Base-by-base conservation (phyloP, 2,888 invertebrate species). In the Artemia sinica region DNA sequence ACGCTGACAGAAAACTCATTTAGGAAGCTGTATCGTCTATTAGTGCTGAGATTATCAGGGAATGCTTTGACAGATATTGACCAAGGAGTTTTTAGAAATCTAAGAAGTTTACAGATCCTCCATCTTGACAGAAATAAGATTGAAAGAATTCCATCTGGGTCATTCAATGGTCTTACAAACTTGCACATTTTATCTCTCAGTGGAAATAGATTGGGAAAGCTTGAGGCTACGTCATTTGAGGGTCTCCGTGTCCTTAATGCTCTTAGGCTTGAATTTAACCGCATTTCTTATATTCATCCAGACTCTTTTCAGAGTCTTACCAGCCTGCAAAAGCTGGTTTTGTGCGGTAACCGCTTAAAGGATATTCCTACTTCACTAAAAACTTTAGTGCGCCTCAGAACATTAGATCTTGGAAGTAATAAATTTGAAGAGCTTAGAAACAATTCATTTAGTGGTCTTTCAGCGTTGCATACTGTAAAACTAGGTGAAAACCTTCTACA, bases 381-480 rank as follows among this genome's bases (percentile, higher is more conserved):
- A 73, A 84, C 84, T 73, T 80, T 89, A 72, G 80, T 82, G 73
- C 84, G 85, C 74, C 79, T 91, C 74, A 86, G 86, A 75, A 86
- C 86, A 49, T 80, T 91, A 71, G 88, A 90, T 79, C 81, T 91
- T 74, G 88, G 88, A 67, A 87, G 88, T 79, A 92, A 91, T 79
- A 82, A 83, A 75, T 86, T 92, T 75, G 83, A 84, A 72, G 81
- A 81, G 73, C 82, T 92, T 70, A 83, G 82, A 70, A 85, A 86
- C 75, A 81, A 84, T 71, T 85, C 87, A 68, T 88, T 91, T 74
- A 82, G 83, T 75, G 87, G 88, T 8, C 79, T 91, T 72, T 83
- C 84, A 75, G 84, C 86, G 74, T 81, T 92, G 65, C 85, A 85
- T 75, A 86, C 87, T 14, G 79, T 92, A 70, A 82, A 89, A 67